A percentile compares a stretch with the other conserved stretches of the same genome.
phyloP scores from a whole-genome alignment of 2,888 invertebrate genomes.

The Willowsia nigromaculata region DNA sequence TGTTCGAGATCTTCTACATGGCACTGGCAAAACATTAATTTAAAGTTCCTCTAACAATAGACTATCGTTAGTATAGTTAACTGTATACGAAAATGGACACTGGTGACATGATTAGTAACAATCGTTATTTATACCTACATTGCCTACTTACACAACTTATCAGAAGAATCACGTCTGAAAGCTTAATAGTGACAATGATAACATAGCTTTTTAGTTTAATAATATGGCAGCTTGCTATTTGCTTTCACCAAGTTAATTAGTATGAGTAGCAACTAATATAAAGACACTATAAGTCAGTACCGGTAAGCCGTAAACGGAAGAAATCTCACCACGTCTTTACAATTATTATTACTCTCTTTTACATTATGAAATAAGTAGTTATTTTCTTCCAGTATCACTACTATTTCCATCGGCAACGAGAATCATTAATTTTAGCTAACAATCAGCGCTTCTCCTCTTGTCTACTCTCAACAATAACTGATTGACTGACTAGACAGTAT shows the following conservation, averaged over 20 bases:
- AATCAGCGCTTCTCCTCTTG: not conserved
- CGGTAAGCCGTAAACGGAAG: constrained; percentile 35
- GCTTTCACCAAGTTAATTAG: not conserved
- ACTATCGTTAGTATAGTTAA: not conserved
- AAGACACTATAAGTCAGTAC: constrained; percentile 42
- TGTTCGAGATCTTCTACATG: constrained; percentile 66
- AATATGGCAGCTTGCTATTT: not conserved
- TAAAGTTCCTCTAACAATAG: not conserved
- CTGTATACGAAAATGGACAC: constrained; percentile 1
- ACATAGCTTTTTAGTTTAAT: not conserved
- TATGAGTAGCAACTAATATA: not conserved
- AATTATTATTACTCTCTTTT: not conserved
- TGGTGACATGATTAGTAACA: not conserved
- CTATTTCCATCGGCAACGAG: not conserved
- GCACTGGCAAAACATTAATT: constrained; percentile 50
- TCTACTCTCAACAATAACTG: not conserved
- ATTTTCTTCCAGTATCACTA: not conserved
- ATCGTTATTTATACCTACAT: not conserved
- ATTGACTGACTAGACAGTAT: constrained; percentile 25
- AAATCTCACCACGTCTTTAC: constrained; percentile 43
- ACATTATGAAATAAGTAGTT: too few relatives aligned
- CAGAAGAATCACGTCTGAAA: not conserved
- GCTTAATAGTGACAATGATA: not conserved
- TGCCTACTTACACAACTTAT: not conserved
- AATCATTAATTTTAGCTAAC: not conserved